Conservation (phyloP, 2,797 vertebrate genomes). For the Mormyrus proboscirostris region DNA sequence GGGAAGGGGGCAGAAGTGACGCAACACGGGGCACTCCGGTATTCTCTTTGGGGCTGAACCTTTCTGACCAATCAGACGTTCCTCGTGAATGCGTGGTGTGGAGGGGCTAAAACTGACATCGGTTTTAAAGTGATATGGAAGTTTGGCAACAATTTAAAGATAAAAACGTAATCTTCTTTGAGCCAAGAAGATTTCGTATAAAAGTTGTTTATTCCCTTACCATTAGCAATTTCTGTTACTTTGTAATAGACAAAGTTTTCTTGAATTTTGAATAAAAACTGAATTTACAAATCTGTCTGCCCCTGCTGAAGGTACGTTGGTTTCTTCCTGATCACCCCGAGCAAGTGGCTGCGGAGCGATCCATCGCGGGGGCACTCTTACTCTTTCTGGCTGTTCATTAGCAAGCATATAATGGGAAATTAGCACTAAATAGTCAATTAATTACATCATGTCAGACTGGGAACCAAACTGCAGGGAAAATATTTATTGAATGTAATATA, state of each 20-base stretch:
- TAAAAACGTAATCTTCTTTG: neutral
- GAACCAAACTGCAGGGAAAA: neutral
- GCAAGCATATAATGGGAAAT: conserved; percentile 21
- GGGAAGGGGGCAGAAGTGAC: neutral
- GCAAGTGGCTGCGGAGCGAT: neutral
- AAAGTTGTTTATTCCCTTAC: neutral
- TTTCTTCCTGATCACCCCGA: neutral
- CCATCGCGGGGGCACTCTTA: neutral
- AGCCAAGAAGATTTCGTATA: neutral
- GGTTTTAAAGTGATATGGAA: neutral
- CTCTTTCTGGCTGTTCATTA: conserved; percentile 17
- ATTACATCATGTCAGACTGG: neutral
- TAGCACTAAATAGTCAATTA: conserved; percentile 20
- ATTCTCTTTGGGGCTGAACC: neutral
- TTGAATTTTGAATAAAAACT: neutral
- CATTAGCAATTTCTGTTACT: neutral
- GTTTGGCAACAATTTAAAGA: neutral
- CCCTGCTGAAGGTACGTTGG: neutral
- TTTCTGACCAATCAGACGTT: neutral
- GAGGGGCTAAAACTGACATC: neutral
- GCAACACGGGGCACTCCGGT: neutral
- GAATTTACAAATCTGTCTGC: neutral
- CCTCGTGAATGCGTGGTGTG: neutral
- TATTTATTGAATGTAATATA: conserved; percentile 3
- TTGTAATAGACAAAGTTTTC: neutral